A percentile compares a stretch with the other conserved stretches of the same genome.
Evolutionary conservation across 2,888 invertebrate genomes (phyloP).

Genomic region (Thereva unica): DNA sequence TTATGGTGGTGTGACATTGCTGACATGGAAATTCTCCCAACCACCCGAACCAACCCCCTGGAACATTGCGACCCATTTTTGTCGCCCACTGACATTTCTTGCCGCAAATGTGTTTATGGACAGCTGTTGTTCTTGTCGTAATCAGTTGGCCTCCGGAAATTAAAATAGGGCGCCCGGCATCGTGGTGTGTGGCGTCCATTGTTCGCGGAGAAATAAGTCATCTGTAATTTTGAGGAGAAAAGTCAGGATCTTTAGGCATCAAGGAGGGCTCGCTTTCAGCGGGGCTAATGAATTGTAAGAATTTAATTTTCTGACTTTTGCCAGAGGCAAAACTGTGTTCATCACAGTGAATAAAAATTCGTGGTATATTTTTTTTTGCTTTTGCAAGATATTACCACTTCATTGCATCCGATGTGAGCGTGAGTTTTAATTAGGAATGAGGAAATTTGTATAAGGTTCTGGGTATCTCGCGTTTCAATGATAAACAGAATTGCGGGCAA

Average conservation of each 20-base stretch:
- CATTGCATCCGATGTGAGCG: too few species aligned
- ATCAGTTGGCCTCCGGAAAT: slow-evolving; percentile 42
- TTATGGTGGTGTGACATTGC: slow-evolving; percentile 34
- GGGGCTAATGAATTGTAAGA: slow-evolving; percentile 42
- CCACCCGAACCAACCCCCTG: slow-evolving; percentile 6
- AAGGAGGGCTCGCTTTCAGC: slow-evolving; percentile 1
- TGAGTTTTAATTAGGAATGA: too few species aligned
- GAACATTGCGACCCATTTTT: background rate
- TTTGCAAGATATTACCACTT: too few species aligned
- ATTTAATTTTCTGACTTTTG: slow-evolving; percentile 36
- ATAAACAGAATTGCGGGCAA: too few species aligned
- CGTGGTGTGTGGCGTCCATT: slow-evolving; percentile 7
- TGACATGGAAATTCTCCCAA: slow-evolving; percentile 31
- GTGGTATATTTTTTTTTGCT: too few species aligned
- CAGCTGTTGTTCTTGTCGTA: slow-evolving; percentile 42
- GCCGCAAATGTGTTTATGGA: slow-evolving; percentile 39
- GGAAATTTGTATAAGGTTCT: too few species aligned
- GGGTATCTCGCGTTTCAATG: too few species aligned
- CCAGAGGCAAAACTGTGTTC: slow-evolving; percentile 1
- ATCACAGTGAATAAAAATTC: too few species aligned
- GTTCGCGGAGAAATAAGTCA: slow-evolving; percentile 25
- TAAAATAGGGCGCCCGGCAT: slow-evolving; percentile 36
- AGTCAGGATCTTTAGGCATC: slow-evolving; percentile 24
- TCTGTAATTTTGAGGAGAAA: slow-evolving; percentile 24
- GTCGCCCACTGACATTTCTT: slow-evolving; percentile 37